Evolutionary conservation across 2,888 invertebrate species (phyloP), one percentile per base, ranked within the genome.

Genomic region (Ptycholaimellus sp.): DNA sequence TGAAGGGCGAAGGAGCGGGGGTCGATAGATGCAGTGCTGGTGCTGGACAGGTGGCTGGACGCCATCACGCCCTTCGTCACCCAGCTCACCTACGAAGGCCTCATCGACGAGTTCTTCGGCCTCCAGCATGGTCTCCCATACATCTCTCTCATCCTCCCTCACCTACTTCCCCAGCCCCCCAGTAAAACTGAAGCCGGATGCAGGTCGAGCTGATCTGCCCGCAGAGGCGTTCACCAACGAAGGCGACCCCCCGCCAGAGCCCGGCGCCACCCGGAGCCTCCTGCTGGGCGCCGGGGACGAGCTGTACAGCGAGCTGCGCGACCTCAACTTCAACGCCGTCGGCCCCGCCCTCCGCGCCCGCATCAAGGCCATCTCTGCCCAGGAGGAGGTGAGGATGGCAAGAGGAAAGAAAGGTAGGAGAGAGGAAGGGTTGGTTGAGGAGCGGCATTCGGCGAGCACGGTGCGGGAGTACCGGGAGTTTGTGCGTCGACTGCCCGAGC

Each of bases 391-490:
- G 47, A 50, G 30, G 14, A 3, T 16, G 9, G 3, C 17, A 3
- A 6, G n/a, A n/a, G n/a, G n/a, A n/a, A n/a, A n/a, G n/a, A n/a
- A n/a, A n/a, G n/a, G n/a, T n/a, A n/a, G n/a, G n/a, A n/a, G n/a
- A n/a, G n/a, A n/a, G n/a, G n/a, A n/a, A n/a, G n/a, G n/a, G n/a
- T n/a, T n/a, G n/a, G 16, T 14, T 2, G 39, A 81, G 59, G 79
- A 82, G 53, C 70, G 75, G 21, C 76, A 79, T 55, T 51, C 57
- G 33, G 76, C 80, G 38, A 80, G 78, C 58, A 75, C 82, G 0
- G 76, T 93, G n/a, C 78, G 79, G 51, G 83, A 87, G 62, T 80
- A 90, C 63, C 83, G 82, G 57, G 72, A 77, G 53, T 82, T 85
- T 59, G 87, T 90, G 2, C 74, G 79, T 25, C 72, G 76, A 36